phyloP scores from a whole-genome alignment of 2,888 invertebrate genomes.

The Tachina grossa region DNA sequence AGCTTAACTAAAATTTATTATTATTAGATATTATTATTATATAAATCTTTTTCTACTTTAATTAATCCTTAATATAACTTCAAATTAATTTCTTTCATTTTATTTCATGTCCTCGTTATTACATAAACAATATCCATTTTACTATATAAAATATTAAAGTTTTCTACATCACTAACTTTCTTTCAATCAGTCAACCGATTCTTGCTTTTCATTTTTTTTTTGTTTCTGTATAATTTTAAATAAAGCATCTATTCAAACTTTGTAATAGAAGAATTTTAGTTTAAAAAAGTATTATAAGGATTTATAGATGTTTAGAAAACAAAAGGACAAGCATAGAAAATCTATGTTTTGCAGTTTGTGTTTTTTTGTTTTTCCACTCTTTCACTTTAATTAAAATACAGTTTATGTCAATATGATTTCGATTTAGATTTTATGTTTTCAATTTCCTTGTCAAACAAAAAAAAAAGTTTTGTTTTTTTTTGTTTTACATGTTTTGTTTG shows the following conservation, averaged over 20 bases:
- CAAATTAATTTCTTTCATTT: background rate
- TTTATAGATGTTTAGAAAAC: constrained; percentile 8
- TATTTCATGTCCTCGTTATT: background rate
- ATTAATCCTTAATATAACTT: background rate
- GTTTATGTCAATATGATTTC: constrained; percentile 50
- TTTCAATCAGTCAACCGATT: constrained; percentile 7
- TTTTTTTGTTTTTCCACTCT: background rate
- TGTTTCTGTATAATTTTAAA: background rate
- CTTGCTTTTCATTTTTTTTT: background rate
- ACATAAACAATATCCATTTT: background rate
- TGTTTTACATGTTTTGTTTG: background rate
- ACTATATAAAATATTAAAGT: constrained; percentile 4
- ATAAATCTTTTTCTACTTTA: background rate
- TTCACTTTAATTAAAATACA: constrained; percentile 46
- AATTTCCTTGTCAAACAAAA: constrained; percentile 41
- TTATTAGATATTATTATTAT: no score
- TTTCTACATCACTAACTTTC: constrained; percentile 16
- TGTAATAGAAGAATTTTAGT: constrained; percentile 7
- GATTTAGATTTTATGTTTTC: constrained; percentile 40
- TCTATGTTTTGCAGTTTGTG: background rate
- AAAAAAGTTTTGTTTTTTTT: background rate
- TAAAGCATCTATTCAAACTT: background rate
- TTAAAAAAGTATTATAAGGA: constrained; percentile 4
- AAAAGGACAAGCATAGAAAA: constrained; percentile 2
- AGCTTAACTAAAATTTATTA: background rate